Evolutionary conservation across 2,888 invertebrate species (phyloP).

Genomic region (Urechis unicinctus): DNA sequence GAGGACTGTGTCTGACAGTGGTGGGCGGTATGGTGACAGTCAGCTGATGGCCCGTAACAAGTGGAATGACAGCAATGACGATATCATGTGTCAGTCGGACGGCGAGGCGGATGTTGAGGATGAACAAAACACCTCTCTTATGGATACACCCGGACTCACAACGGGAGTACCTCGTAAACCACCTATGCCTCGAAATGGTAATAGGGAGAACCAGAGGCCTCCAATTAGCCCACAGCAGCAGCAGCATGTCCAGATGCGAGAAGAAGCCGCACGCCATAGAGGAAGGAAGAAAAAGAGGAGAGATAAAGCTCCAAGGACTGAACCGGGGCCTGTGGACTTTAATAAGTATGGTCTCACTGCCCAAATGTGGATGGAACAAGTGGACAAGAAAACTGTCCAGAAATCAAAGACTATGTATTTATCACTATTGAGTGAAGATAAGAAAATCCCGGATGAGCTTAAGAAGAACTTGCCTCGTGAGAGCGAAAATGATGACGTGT

Average conservation of each 20-base stretch:
- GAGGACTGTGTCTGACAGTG: background rate
- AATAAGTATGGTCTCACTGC: conserved; percentile 21
- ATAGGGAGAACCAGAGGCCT: background rate
- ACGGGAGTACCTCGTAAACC: background rate
- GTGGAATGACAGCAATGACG: conserved; percentile 10
- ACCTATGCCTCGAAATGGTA: background rate
- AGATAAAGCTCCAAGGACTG: conserved; percentile 7
- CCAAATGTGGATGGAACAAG: conserved; percentile 26
- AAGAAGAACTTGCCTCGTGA: background rate
- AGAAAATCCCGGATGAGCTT: conserved; percentile 11
- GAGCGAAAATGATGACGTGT: conserved; percentile 3
- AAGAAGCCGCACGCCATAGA: background rate
- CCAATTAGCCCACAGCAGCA: background rate
- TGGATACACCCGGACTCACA: background rate
- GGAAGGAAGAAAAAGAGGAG: conserved; percentile 3
- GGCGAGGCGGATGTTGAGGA: conserved; percentile 20
- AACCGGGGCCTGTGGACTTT: conserved; percentile 23
- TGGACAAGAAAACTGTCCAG: conserved; percentile 21
- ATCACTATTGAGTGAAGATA: conserved; percentile 17
- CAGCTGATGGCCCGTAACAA: conserved; percentile 9
- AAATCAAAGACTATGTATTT: conserved; percentile 25
- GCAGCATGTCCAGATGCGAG: background rate
- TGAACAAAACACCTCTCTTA: conserved; percentile 1
- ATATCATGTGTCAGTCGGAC: conserved; percentile 17
- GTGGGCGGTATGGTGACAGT: conserved; percentile 21